These are phyloP conservation scores for Bombus superbus DNA, from an alignment of 1,140 invertebrate genomes.

Conservation along the genomic window DNA sequence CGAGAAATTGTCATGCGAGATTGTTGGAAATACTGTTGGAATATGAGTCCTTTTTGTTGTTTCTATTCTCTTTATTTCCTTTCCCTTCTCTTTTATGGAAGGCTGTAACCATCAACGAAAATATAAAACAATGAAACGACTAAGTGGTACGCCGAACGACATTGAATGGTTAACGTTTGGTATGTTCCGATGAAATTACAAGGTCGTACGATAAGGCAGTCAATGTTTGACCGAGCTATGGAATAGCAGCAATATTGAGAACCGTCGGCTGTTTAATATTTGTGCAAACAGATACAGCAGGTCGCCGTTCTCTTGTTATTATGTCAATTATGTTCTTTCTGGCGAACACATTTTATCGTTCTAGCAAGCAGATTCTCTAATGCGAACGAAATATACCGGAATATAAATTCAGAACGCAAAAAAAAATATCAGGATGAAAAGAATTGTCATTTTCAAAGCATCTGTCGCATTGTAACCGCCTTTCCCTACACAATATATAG, in stretches of 20 bases:
- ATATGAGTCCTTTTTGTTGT: no score
- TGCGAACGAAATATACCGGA: no score
- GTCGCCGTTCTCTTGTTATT: not conserved
- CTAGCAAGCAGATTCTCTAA: not conserved
- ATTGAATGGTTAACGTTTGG: not conserved
- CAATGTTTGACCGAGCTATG: not conserved
- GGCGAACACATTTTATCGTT: no score
- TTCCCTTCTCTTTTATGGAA: not conserved
- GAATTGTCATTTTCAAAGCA: not conserved
- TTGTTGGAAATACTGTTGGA: no score
- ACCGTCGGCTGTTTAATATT: not conserved
- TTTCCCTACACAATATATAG: not conserved
- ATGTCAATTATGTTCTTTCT: not conserved
- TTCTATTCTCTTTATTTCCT: not conserved
- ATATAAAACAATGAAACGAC: not conserved
- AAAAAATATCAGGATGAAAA: not conserved
- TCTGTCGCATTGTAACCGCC: not conserved
- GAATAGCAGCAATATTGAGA: not conserved
- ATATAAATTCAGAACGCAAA: not conserved
- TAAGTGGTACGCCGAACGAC: not conserved
- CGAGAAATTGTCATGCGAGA: no score
- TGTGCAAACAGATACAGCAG: not conserved
- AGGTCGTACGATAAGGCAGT: not conserved
- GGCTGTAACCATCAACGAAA: not conserved
- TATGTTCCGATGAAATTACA: not conserved